phyloP scores from a whole-genome alignment of 2,113 vertebrate genomes.

The Saguinus midas region DNA sequence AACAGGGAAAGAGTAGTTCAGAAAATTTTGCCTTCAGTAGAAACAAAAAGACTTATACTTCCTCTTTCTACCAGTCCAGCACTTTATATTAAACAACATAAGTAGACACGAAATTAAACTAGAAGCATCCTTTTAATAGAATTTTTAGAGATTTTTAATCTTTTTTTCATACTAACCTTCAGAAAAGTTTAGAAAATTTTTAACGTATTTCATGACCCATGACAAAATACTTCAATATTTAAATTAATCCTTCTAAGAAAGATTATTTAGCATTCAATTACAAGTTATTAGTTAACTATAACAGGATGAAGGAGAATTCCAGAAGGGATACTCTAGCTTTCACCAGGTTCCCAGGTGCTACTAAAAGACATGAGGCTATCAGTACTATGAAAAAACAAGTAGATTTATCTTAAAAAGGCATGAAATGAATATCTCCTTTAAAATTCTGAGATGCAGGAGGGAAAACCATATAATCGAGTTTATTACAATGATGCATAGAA shows the following conservation, averaged over 20 bases:
- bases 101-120: background rate
- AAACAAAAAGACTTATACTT: background rate
- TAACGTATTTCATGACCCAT: background rate
- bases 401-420: conserved; percentile 15
- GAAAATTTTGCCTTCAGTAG: background rate
- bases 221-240: conserved; percentile 8
- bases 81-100: background rate
- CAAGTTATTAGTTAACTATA: conserved; percentile 30
- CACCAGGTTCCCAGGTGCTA: background rate
- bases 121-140: background rate
- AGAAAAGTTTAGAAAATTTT: background rate
- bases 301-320: conserved; percentile 14
- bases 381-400: background rate
- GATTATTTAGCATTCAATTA: conserved; percentile 6
- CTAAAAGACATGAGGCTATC: background rate
- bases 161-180: no score
- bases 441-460: conserved; percentile 43
- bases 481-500: conserved; percentile 27
- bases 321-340: background rate
- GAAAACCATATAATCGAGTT: background rate
- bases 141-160: background rate
- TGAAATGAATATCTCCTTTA: background rate
- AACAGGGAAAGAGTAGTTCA: background rate
- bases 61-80: background rate
- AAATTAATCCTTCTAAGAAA: background rate